These are phyloP conservation scores for Grapholita molesta DNA, from an alignment of 1,140 invertebrate species.

Conservation along the genomic window DNA sequence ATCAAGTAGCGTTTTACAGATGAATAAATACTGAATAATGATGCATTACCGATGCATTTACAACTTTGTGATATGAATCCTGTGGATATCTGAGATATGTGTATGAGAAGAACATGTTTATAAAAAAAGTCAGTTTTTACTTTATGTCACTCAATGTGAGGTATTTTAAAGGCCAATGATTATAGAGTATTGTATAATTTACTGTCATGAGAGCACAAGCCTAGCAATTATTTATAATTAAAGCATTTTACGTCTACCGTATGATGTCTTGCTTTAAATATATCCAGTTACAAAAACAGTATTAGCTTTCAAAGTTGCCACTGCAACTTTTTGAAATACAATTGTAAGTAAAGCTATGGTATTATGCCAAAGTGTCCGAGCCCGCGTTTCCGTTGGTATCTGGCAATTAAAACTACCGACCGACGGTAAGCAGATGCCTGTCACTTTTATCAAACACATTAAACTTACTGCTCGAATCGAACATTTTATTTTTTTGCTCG, in stretches of 20 bases:
- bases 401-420: constrained; percentile 47
- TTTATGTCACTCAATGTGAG: constrained; percentile 8
- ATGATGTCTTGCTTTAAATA: neutral
- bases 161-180: constrained; percentile 1
- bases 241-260: neutral
- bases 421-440: constrained; percentile 64
- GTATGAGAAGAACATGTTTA: neutral
- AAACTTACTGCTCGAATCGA: constrained; percentile 59
- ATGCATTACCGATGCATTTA: constrained; percentile 5
- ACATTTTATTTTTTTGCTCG: constrained; percentile 52
- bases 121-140: neutral
- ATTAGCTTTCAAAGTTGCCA: neutral
- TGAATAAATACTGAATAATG: constrained; percentile 11
- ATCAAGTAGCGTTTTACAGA: constrained; percentile 10
- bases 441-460: constrained; percentile 76
- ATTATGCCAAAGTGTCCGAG: neutral
- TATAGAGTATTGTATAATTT: constrained; percentile 16
- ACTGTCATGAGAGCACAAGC: neutral
- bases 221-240: constrained; percentile 17
- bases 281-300: neutral
- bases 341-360: neutral
- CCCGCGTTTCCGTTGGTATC: constrained; percentile 47
- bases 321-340: neutral
- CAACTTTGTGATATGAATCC: neutral
- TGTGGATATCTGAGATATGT: neutral